Percentiles rank a stretch among this genome's conserved stretches.
Conservation (phyloP, 2,797 vertebrate genomes). For the Tenualosa ilisha region DNA sequence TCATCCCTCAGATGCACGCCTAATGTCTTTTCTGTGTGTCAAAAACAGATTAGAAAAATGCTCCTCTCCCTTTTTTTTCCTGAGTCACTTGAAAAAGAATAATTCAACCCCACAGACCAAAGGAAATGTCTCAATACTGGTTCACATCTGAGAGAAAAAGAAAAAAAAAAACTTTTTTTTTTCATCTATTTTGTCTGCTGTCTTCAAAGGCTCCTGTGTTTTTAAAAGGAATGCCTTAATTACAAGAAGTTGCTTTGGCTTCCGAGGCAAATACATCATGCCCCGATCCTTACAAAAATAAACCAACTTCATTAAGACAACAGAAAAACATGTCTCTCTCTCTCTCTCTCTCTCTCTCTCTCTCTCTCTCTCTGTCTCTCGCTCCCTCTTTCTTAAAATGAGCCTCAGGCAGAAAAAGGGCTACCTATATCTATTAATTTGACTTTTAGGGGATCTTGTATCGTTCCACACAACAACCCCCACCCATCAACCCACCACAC, state of each 20-base stretch:
- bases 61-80: not conserved
- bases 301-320: constrained; percentile 57
- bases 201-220: constrained; percentile 46
- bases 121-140: constrained; percentile 17
- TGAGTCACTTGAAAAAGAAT: constrained; percentile 9
- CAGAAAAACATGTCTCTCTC: constrained; percentile 44
- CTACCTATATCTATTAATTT: constrained; percentile 43
- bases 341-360: constrained; percentile 39
- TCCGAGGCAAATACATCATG: constrained; percentile 53
- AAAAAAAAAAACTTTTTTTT: constrained; percentile 23
- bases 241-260: constrained; percentile 40
- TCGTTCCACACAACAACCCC: not conserved
- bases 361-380: constrained; percentile 33
- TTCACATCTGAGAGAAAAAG: constrained; percentile 17
- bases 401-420: constrained; percentile 37
- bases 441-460: constrained; percentile 27
- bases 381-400: constrained; percentile 46
- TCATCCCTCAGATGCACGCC: constrained; percentile 43
- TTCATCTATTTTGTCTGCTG: constrained; percentile 31
- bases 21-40: constrained; percentile 43
- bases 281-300: constrained; percentile 48
- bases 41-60: constrained; percentile 45
- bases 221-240: constrained; percentile 40
- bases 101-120: constrained; percentile 16
- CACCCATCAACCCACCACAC: not conserved